These are phyloP conservation scores for Gasteruption jaculator DNA, from an alignment of 2,888 invertebrate species.

Conservation along the genomic window DNA sequence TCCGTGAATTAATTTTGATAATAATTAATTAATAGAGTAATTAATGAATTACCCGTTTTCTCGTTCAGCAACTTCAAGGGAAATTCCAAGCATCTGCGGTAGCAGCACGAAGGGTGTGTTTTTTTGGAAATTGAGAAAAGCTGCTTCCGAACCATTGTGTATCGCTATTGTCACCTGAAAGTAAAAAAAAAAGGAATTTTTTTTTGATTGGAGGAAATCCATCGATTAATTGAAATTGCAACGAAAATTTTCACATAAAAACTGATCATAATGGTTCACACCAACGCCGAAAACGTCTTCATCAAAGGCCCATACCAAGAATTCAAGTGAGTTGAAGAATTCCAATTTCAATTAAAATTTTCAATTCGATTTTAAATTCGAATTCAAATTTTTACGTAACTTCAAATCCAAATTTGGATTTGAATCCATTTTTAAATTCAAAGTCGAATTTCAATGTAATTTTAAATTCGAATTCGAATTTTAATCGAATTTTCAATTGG, in stretches of 20 bases:
- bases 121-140: too few relatives aligned
- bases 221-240: background rate
- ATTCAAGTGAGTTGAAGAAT: conserved; percentile 30
- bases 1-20: too few relatives aligned
- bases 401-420: too few relatives aligned
- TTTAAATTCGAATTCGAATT: too few relatives aligned
- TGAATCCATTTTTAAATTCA: background rate
- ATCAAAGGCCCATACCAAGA: conserved; percentile 38
- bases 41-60: conserved; percentile 5
- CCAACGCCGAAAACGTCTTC: conserved; percentile 24
- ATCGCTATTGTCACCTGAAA: conserved; percentile 18
- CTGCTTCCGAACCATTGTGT: conserved; percentile 31
- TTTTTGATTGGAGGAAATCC: background rate
- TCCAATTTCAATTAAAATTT: background rate
- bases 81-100: conserved; percentile 21
- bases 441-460: background rate
- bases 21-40: too few relatives aligned
- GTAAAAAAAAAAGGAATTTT: conserved; percentile 6
- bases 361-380: background rate
- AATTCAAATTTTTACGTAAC: background rate
- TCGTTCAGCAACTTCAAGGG: conserved; percentile 17
- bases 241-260: background rate
- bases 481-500: too few relatives aligned
- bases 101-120: too few relatives aligned
- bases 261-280: conserved; percentile 36